Evolutionary conservation across 2,113 vertebrate genomes (phyloP), one percentile per base, ranked within the genome.

Genomic region (Coregonus clupeaformis): DNA sequence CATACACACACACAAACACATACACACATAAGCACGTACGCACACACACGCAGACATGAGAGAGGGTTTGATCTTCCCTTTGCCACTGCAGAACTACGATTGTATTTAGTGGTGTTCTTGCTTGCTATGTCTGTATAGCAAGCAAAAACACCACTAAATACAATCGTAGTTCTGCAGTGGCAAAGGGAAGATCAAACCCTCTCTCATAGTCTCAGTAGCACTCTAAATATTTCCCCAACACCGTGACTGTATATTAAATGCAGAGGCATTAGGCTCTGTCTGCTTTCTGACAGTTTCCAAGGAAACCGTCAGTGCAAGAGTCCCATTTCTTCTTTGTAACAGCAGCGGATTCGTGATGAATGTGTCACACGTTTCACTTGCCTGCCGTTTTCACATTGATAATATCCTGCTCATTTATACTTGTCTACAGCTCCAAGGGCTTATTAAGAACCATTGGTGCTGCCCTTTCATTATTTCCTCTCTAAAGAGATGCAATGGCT

Each of bases 271-370:
- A 80, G 77, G 75, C 64, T 66, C 80, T 11, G 81, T 84, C 82
- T 85, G 76, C 77, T 82, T 80, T 80, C 72, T 84, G 66, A 79
- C 80, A 70, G 91, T 92, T 92, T 82, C 90, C 88, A 87, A 84
- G 91, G 91, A 87, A 91, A 91, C 88, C 45, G 49, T 80, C 80
- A 63, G 70, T 25, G 75, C 76, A 71, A 85, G 66, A 81, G 87
- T 84, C 72, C 69, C 72, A 73, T 82, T 83, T 89, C 78, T 79
- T 80, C 84, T 79, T 81, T 79, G 83, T 85, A 87, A 90, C 74
- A 73, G 68, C 86, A 88, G 77, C 75, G 80, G 89, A 80, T 82
- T 77, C 64, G 67, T 84, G 79, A 91, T 88, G 88, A 91, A 89
- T 84, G 84, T 87, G 83, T 82, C 80, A 82, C 84, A 89, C 9